phyloP scores from a whole-genome alignment of 2,888 invertebrate genomes.

The Sinohyriopsis cumingii region DNA sequence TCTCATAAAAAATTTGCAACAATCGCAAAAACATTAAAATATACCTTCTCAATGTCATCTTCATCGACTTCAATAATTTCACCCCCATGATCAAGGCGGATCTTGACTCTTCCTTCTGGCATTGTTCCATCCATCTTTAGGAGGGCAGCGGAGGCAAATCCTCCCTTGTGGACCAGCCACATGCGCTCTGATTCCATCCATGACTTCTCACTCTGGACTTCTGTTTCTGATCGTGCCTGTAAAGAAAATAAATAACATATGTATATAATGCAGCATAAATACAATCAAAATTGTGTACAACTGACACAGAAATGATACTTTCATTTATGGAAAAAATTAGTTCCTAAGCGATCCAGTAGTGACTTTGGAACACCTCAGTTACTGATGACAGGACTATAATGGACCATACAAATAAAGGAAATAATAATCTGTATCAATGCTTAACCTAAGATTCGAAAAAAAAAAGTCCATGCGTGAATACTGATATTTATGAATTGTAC shows the following conservation, averaged over 20 bases:
- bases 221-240: slow-evolving; percentile 82
- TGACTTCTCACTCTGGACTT: slow-evolving; percentile 79
- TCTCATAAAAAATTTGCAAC: neutral
- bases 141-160: slow-evolving; percentile 85
- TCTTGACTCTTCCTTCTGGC: slow-evolving; percentile 78
- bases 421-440: no score
- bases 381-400: no score
- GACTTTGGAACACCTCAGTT: no score
- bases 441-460: no score
- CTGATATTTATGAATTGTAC: no score
- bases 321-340: no score
- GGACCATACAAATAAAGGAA: no score
- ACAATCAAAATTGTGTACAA: neutral
- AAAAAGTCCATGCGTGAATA: no score
- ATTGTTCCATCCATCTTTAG: slow-evolving; percentile 65
- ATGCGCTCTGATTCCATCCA: slow-evolving; percentile 83
- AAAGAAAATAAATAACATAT: slow-evolving; percentile 63
- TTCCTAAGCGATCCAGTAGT: no score
- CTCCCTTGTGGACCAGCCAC: slow-evolving; percentile 95
- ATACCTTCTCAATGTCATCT: slow-evolving; percentile 94
- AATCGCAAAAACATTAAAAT: no score
- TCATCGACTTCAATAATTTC: slow-evolving; percentile 92
- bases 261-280: neutral
- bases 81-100: slow-evolving; percentile 86
- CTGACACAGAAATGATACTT: no score